Evolutionary conservation across 2,113 vertebrate species (phyloP), one percentile per base, ranked within the genome.

Genomic region (Antechinus flavipes): DNA sequence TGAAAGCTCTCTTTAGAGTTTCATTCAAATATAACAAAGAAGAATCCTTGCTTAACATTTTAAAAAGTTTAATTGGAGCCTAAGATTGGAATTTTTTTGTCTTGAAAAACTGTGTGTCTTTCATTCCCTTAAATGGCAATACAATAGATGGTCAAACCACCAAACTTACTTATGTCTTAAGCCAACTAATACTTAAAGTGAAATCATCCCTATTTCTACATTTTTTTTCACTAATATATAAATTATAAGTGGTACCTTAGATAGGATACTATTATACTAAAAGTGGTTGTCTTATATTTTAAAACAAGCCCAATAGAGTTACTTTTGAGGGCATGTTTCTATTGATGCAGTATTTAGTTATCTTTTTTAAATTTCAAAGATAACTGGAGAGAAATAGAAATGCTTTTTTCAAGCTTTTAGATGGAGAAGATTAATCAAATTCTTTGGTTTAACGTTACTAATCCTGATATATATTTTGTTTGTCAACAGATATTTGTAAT

Each of bases 1-100:
- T 84, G 68, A 84, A 84, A 84, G 68, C n/a, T 84, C 68, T 84
- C 68, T 84, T 84, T 42, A 84, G 68, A 42, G n/a, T 84, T 84
- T 42, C 68, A 84, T 84, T 84, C 68, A 84, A 94, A 46, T 8
- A 30, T 76, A 95, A 55, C 2, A 0, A 93, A 24, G 50, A 53
- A 35, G 52, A 84, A 55, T 0, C 35, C 53, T 89, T 90, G 30
- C 10, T 93, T 90, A 49, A 93, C 50, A 8, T 89, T 90, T 76
- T 76, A n/a, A 76, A 76, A 76, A 76, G 27, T 19, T 92, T 95
- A 91, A 93, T 91, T 91, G 56, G 94, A 94, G 6, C 52, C 49
- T 50, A 90, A 76, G 26, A 25, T 89, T 46, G 76, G 94, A 95
- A 10, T 47, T 90, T 93, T 49, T 61, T 24, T 50, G 19, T 92